Evolutionary conservation across 2,888 invertebrate genomes (phyloP), one percentile per base, ranked within the genome.

Genomic region (Petrolisthes manimaculis): DNA sequence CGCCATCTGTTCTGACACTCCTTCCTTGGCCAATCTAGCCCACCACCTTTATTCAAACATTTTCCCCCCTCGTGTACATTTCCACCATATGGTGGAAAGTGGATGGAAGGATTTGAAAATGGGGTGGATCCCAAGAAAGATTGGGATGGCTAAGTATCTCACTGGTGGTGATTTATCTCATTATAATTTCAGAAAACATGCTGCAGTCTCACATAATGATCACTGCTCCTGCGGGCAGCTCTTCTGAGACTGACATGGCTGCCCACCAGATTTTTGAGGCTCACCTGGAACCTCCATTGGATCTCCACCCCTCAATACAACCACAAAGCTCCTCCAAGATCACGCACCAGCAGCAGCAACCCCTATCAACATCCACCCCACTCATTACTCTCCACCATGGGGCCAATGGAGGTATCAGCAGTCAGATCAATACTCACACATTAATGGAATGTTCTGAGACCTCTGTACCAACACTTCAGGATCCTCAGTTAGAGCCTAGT

Each of bases 381-480:
- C 69, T 37, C 18, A 67, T 82, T n/a, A 24, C 5, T 24, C 21
- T 82, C 21, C 21, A 82, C 6, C 71, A 21, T 12, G 71, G 71
- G 1, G 84, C 53, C 24, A 69, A 78, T 69, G n/a, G 37, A 24
- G 21, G 71, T 2, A 54, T 83, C 18, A 83, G 54, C 37, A 54
- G 54, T 18, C 74, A 83, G 6, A 56, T 75, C 24, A 56, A 81
- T 51, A 54, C 21, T 54, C 81, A 18, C 3, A 51, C 75, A 18
- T 24, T 74, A 14, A 71, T 71, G 24, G 75, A 84, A 21, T 81
- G 75, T 21, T n/a, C 79, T 24, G 75, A 71, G 12, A 12, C 80
- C 18, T 61, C 88, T 51, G 74, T 88, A 21, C 78, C 84, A 14
- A 84, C 84, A n/a, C 84, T 84, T 8, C 84, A 81, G 80, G 88